Percentiles rank a stretch among this genome's conserved stretches.
phyloP scores from a whole-genome alignment of 1,140 invertebrate genomes.

The Rhopalosiphum maidis region DNA sequence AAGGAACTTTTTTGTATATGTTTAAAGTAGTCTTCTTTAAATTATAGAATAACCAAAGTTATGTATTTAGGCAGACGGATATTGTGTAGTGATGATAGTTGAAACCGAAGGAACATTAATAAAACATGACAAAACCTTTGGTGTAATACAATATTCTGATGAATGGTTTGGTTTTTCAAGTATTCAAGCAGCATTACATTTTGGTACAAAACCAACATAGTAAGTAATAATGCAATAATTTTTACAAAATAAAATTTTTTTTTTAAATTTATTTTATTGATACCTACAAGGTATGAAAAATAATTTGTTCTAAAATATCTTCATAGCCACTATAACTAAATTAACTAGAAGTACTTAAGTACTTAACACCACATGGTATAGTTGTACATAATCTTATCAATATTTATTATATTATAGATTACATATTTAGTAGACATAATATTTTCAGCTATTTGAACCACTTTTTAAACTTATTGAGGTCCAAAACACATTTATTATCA shows the following conservation, averaged over 20 bases:
- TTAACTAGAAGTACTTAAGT: background rate
- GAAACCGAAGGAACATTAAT: conserved; percentile 36
- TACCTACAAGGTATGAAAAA: background rate
- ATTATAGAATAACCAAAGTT: background rate
- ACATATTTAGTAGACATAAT: background rate
- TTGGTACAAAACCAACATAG: conserved; percentile 36
- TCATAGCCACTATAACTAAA: background rate
- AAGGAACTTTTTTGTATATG: conserved; percentile 13
- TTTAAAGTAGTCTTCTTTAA: background rate
- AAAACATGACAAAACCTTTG: background rate
- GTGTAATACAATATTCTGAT: conserved; percentile 13
- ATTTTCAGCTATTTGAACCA: conserved; percentile 21
- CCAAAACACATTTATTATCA: background rate
- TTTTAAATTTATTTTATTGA: background rate
- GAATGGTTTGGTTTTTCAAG: conserved; percentile 24
- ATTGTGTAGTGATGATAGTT: conserved; percentile 31
- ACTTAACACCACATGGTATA: background rate
- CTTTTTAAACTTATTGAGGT: conserved; percentile 32
- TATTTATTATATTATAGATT: background rate
- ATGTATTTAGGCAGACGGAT: conserved; percentile 28
- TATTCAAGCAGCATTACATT: conserved; percentile 30
- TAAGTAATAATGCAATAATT: background rate
- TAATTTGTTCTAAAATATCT: background rate
- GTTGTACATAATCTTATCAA: background rate
- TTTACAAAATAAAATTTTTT: background rate